Percentiles rank a stretch among this genome's conserved stretches.
Conservation (phyloP, 2,888 invertebrate genomes). For the Chloroclystis v-ata region DNA sequence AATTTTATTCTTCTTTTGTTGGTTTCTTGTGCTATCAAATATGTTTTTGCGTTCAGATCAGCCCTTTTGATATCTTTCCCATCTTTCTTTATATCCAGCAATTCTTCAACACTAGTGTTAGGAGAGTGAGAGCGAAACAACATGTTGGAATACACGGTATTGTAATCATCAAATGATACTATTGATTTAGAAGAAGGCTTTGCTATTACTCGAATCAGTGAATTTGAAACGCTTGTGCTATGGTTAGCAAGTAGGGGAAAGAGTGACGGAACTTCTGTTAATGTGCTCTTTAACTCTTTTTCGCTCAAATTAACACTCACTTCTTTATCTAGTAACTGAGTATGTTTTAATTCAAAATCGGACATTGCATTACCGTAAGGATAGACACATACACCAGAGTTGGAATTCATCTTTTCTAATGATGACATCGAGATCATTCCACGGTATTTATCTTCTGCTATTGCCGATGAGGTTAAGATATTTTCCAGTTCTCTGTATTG, state of each 20-base stretch:
- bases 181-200: conserved; percentile 44
- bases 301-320: conserved; percentile 39
- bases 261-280: conserved; percentile 48
- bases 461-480: conserved; percentile 34
- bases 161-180: conserved; percentile 37
- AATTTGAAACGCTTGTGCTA: conserved; percentile 40
- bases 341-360: conserved; percentile 16
- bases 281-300: conserved; percentile 36
- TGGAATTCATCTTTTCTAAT: conserved; percentile 45
- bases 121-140: conserved; percentile 20
- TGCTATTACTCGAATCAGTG: conserved; percentile 38
- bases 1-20: conserved; percentile 1
- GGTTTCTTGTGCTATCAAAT: conserved; percentile 9
- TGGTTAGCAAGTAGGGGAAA: conserved; percentile 35
- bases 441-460: conserved; percentile 31
- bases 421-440: conserved; percentile 45
- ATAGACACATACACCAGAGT: conserved; percentile 43
- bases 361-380: conserved; percentile 26
- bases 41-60: conserved; percentile 20
- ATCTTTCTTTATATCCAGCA: conserved; percentile 25
- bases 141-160: conserved; percentile 30
- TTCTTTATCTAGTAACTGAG: conserved; percentile 48
- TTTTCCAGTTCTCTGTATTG: conserved; percentile 36
- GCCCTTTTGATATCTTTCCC: conserved; percentile 16
- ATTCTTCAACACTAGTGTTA: conserved; percentile 22